These are phyloP conservation scores for Limnodromus scolopaceus DNA, from an alignment of 2,797 vertebrate genomes.

Conservation along the genomic window DNA sequence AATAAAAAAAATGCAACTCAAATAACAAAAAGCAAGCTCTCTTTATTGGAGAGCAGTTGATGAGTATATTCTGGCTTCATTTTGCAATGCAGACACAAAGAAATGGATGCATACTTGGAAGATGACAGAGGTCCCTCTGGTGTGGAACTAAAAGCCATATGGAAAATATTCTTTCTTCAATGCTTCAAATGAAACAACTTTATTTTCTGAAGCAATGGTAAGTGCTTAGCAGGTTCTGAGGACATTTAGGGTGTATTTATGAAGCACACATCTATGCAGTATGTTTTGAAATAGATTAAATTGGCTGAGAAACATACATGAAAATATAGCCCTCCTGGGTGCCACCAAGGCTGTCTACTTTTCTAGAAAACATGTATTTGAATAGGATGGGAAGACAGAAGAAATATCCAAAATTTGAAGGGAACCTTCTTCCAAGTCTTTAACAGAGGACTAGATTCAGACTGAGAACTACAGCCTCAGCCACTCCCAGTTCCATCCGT, in stretches of 20 bases:
- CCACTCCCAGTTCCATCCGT: background rate
- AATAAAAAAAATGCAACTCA: background rate
- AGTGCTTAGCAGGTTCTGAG: background rate
- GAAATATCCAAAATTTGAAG: background rate
- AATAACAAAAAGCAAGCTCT: background rate
- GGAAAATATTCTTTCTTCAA: background rate
- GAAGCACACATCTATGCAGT: background rate
- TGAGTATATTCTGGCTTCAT: background rate
- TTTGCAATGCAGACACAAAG: background rate
- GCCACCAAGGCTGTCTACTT: background rate
- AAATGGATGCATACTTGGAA: background rate
- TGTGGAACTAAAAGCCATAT: background rate
- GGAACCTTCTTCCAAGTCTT: background rate
- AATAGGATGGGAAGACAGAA: background rate
- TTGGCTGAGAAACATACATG: background rate
- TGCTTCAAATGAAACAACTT: background rate
- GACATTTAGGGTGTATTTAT: background rate
- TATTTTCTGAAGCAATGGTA: background rate
- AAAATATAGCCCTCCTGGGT: background rate
- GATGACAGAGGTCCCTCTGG: background rate
- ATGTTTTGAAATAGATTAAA: background rate
- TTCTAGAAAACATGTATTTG: background rate
- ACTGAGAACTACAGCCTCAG: background rate
- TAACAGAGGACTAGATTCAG: background rate
- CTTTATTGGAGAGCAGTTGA: background rate